A percentile compares a stretch with the other conserved stretches of the same genome.
Evolutionary conservation across 2,113 vertebrate species (phyloP).

Genomic region (Hypanus sabinus): DNA sequence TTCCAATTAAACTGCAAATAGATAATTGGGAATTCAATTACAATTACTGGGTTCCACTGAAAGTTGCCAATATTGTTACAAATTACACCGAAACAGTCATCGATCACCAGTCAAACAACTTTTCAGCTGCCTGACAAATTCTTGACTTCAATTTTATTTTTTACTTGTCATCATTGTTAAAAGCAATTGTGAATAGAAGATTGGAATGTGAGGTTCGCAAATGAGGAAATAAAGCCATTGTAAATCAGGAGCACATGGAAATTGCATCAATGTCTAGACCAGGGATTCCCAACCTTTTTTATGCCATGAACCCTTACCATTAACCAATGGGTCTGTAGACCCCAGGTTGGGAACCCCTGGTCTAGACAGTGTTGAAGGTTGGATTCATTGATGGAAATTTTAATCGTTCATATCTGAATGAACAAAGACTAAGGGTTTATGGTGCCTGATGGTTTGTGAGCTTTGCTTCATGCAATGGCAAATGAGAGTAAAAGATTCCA

Average conservation of each 20-base stretch:
- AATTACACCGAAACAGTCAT: slow-evolving; percentile 21
- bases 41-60: slow-evolving; percentile 40
- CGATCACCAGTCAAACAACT: slow-evolving; percentile 7
- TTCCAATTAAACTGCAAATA: slow-evolving; percentile 43
- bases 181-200: background rate
- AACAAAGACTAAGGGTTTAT: background rate
- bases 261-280: background rate
- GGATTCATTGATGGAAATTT: background rate
- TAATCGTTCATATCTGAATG: slow-evolving; percentile 14
- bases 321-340: too few species aligned
- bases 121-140: background rate
- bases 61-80: slow-evolving; percentile 38
- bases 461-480: too few species aligned
- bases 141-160: slow-evolving; percentile 3
- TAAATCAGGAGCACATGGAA: slow-evolving; percentile 6
- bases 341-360: too few species aligned
- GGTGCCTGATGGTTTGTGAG: too few species aligned
- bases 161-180: background rate
- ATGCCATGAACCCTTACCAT: too few species aligned
- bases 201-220: background rate
- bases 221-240: background rate
- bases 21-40: slow-evolving; percentile 45
- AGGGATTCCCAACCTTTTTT: too few species aligned
- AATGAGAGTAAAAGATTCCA: too few species aligned
- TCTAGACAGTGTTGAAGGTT: too few species aligned